Base-by-base conservation (phyloP, 2,113 vertebrate species). In the Eolophus roseicapilla region DNA sequence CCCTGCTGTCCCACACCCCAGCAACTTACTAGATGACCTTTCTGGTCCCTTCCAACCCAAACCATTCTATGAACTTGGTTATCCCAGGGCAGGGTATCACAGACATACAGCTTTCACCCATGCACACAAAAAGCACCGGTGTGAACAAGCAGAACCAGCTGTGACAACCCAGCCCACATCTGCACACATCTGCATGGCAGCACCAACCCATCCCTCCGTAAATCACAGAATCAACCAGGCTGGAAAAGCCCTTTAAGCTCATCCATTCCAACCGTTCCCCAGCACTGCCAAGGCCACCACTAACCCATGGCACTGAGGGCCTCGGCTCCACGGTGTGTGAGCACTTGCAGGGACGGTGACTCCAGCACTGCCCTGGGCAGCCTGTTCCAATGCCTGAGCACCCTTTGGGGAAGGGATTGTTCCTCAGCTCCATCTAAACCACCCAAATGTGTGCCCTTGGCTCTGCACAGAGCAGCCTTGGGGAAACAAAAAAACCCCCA, bases 61-160 rank as follows among this genome's bases (percentile, higher is more conserved):
- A 59, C 57, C 57, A 16, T 24, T 24, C 33, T 10, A 16, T 59
- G 21, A 35, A 35, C 20, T 24, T 6, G 1, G 28, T 35, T 21
- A 5, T 3, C 24, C 52, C 4, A 3, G 78, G 31, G 31, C 2
- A 3, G 41, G 75, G 25, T 11, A 13, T 39, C 31, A 31, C 20
- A 13, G 49, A 17, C 63, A 28, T 39, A 0, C 20, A 27, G 60
- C 49, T 29, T 16, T 10, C 74, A 31, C 53, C 29, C n/a, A 70
- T 1, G 1, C 44, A 4, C 53, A 2, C 3, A 20, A 5, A 52
- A 31, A 41, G 27, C 76, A 47, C 13, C 1, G 2, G 21, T 5
- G 39, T 12, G 20, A 17, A 31, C 31, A 4, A 3, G 1, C 12
- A 12, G 21, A 27, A 29, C 7, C 49, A 33, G 70, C 41, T 62